Percentiles rank a stretch among this genome's conserved stretches.
Conservation (phyloP, 2,888 invertebrate genomes). For the Plemyria rubiginata region DNA sequence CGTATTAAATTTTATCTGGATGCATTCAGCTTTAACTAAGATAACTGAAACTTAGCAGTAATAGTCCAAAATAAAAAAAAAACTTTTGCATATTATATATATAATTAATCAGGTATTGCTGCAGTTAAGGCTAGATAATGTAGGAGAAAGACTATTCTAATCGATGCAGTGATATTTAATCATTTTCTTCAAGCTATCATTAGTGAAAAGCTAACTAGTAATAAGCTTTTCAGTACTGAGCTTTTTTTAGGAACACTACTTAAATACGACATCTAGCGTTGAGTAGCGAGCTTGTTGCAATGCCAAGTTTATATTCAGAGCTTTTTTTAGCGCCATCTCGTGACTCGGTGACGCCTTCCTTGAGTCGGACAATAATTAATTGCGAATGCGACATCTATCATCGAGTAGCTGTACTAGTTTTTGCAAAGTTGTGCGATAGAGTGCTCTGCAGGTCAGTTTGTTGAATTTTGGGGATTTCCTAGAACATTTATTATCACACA, state of each 20-base stretch:
- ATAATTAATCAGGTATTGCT: too few species aligned
- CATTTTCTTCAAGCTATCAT: too few species aligned
- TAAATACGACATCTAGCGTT: slow-evolving; percentile 54
- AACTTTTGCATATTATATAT: too few species aligned
- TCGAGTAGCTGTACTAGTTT: slow-evolving; percentile 47
- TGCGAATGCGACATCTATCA: slow-evolving; percentile 50
- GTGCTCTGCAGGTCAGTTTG: slow-evolving; percentile 6
- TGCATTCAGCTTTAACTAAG: too few species aligned
- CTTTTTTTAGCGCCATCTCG: slow-evolving; percentile 20
- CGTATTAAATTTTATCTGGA: too few species aligned
- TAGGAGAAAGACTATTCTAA: too few species aligned
- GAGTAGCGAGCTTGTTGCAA: slow-evolving; percentile 32
- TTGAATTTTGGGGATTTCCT: neutral
- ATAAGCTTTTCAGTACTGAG: neutral
- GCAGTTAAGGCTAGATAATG: too few species aligned
- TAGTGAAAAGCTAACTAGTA: too few species aligned
- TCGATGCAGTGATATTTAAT: too few species aligned
- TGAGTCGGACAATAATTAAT: neutral
- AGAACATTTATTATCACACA: neutral
- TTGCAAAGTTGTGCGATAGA: slow-evolving; percentile 24
- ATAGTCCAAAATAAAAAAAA: too few species aligned
- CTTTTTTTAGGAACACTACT: neutral
- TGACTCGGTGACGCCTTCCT: neutral
- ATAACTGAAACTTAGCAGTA: too few species aligned
- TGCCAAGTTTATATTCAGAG: neutral